These are phyloP conservation scores for Acanthosepion esculentum DNA, from an alignment of 2,888 invertebrate species.

Conservation along the genomic window DNA sequence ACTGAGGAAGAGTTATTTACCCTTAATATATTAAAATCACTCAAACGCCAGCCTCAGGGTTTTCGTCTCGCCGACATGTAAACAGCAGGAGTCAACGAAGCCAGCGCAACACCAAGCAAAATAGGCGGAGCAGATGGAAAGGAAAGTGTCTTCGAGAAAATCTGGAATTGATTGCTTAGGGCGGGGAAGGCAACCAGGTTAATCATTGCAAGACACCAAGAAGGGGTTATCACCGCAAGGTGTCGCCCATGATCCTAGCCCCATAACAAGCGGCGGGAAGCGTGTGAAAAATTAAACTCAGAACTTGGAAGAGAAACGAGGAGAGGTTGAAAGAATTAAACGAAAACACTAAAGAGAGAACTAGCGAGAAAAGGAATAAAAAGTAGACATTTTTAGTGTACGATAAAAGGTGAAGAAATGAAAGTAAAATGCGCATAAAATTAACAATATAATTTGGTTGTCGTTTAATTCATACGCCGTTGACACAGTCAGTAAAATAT, in stretches of 20 bases:
- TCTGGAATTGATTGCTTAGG: not conserved
- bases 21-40: not conserved
- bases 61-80: not conserved
- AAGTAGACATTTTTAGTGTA: too few species aligned
- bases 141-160: not conserved
- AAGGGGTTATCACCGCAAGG: not conserved
- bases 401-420: too few species aligned
- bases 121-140: not conserved
- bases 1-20: not conserved
- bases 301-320: too few species aligned
- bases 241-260: not conserved
- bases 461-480: too few species aligned
- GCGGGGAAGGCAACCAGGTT: not conserved
- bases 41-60: not conserved
- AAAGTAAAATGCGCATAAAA: too few species aligned
- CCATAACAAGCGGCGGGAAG: not conserved
- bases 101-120: not conserved
- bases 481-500: too few species aligned
- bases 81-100: not conserved
- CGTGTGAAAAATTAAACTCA: not conserved
- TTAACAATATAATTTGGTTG: too few species aligned
- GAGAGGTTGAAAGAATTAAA: too few species aligned
- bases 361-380: too few species aligned
- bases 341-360: too few species aligned
- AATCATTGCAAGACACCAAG: not conserved